Percentiles rank a stretch among this genome's conserved stretches.
Conservation (phyloP, 2,113 vertebrate genomes). For the Corythaixoides concolor region DNA sequence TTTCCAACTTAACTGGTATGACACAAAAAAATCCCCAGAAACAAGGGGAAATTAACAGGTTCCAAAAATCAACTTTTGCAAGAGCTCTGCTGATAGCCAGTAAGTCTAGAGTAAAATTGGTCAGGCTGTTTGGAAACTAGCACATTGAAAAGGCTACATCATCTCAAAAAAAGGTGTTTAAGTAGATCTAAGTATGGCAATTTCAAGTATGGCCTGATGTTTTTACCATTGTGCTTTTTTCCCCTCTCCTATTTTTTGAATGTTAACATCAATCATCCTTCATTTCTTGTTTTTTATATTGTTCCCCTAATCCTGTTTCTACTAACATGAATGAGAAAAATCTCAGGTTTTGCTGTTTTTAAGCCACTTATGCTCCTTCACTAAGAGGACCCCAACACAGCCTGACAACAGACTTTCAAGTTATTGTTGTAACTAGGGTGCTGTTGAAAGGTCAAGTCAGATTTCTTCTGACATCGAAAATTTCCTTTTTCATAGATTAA, state of each 20-base stretch:
- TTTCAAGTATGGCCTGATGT: background rate
- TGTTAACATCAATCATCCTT: background rate
- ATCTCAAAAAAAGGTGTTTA: background rate
- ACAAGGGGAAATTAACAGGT: background rate
- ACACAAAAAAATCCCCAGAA: background rate
- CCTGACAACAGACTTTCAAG: background rate
- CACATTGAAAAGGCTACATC: background rate
- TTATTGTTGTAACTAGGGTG: background rate
- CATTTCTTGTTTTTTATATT: background rate
- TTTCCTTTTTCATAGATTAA: background rate
- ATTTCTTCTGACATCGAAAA: background rate
- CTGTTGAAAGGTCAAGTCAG: background rate
- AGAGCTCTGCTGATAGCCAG: background rate
- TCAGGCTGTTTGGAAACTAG: background rate
- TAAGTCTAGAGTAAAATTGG: background rate
- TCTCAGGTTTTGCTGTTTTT: background rate
- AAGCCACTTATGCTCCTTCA: background rate
- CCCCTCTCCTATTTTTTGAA: background rate
- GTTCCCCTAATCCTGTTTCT: background rate
- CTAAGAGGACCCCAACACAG: background rate
- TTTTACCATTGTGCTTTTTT: background rate
- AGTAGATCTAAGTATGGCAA: background rate
- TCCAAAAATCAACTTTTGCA: background rate
- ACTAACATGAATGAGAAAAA: background rate
- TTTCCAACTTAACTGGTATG: background rate